A percentile compares a stretch with the other conserved stretches of the same genome.
Evolutionary conservation across 2,888 invertebrate genomes (phyloP).

Genomic region (Euzophera pinguis): DNA sequence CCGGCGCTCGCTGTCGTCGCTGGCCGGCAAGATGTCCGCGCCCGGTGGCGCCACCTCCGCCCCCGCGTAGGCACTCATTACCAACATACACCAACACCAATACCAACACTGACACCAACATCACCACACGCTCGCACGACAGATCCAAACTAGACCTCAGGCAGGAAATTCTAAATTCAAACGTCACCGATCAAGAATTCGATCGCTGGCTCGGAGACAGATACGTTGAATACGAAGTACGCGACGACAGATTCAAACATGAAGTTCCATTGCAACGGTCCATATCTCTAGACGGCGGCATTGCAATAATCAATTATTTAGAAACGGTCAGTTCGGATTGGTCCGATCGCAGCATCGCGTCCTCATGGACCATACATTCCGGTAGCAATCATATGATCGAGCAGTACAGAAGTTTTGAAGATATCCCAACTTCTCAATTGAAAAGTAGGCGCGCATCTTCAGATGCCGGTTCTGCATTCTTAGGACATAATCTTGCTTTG

Average conservation of each 20-base stretch:
- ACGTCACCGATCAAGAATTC: conserved; percentile 52
- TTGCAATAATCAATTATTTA: conserved; percentile 57
- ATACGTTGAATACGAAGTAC: conserved; percentile 40
- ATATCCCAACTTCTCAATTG: conserved; percentile 67
- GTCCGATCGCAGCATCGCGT: conserved; percentile 44
- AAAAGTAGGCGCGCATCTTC: conserved; percentile 69
- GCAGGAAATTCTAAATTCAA: conserved; percentile 55
- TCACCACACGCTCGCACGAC: conserved; percentile 20
- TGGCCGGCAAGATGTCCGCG: conserved; percentile 86
- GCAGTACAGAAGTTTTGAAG: conserved; percentile 59
- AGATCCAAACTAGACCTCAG: conserved; percentile 52
- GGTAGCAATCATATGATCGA: conserved; percentile 38
- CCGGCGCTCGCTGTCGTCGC: conserved; percentile 88
- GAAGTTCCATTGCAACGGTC: conserved; percentile 59
- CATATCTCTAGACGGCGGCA: conserved; percentile 61
- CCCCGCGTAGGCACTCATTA: conserved; percentile 64
- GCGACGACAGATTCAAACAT: conserved; percentile 45
- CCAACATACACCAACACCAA: conserved; percentile 23
- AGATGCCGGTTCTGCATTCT: conserved; percentile 36
- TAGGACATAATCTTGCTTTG: conserved; percentile 43
- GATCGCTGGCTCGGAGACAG: conserved; percentile 59
- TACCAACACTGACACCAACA: conserved; percentile 22
- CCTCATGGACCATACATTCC: conserved; percentile 54
- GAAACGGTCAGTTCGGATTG: conserved; percentile 52
- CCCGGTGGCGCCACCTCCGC: conserved; percentile 59